Evolutionary conservation across 1,140 invertebrate genomes (phyloP).

Genomic region (Neuroterus valhalla): DNA sequence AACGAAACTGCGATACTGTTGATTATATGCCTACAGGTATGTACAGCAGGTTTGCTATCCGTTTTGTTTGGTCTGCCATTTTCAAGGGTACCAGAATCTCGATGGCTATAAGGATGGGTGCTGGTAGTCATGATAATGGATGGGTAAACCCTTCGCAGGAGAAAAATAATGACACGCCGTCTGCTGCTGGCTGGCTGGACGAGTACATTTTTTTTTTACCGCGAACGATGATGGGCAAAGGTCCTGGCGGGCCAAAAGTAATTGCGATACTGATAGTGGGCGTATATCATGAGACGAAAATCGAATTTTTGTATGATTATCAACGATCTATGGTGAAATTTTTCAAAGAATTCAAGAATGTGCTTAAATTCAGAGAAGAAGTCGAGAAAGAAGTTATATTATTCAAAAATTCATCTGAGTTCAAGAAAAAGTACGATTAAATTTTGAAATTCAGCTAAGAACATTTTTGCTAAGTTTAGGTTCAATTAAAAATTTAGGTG

Average conservation of each 20-base stretch:
- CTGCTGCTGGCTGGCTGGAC: background rate
- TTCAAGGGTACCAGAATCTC: constrained; percentile 22
- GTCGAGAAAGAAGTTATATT: too few relatives aligned
- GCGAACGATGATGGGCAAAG: constrained; percentile 8
- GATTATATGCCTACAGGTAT: constrained; percentile 12
- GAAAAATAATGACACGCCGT: constrained; percentile 19
- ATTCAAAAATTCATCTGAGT: too few relatives aligned
- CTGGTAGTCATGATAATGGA: constrained; percentile 23
- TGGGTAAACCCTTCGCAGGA: constrained; percentile 24
- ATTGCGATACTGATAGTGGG: constrained; percentile 25
- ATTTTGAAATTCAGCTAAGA: too few relatives aligned
- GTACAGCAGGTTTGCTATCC: constrained; percentile 10
- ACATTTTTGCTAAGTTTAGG: too few relatives aligned
- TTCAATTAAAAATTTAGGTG: too few relatives aligned
- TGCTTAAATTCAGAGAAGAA: too few relatives aligned
- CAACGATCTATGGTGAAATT: background rate
- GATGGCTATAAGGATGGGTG: constrained; percentile 14
- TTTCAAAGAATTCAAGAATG: too few relatives aligned
- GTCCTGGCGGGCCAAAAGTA: constrained; percentile 11
- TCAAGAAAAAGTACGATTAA: too few relatives aligned
- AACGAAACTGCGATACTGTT: constrained; percentile 8
- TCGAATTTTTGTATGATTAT: background rate
- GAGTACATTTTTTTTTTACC: constrained; percentile 12
- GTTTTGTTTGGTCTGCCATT: constrained; percentile 25
- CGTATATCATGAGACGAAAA: constrained; percentile 14